Percentiles rank a stretch among this genome's conserved stretches.
Evolutionary conservation across 2,113 vertebrate species (phyloP).

Genomic region (Myxocyprinus asiaticus): DNA sequence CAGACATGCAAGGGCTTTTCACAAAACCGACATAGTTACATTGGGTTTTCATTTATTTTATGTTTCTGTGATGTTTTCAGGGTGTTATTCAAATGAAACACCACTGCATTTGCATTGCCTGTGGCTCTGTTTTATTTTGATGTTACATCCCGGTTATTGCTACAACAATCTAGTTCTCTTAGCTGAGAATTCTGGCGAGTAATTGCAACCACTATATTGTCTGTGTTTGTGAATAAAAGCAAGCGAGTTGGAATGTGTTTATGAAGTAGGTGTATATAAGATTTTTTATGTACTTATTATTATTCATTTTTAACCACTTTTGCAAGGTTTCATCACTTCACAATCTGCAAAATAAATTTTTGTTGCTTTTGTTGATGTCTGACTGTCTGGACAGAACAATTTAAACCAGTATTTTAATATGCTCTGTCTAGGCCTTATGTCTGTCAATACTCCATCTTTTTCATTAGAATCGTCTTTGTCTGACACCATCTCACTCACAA

Average conservation of each 20-base stretch:
- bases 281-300: not conserved
- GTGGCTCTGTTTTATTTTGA: conserved; percentile 25
- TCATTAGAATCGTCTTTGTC: too few relatives aligned
- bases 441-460: not conserved
- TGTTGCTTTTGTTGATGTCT: conserved; percentile 4
- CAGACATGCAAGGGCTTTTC: not conserved
- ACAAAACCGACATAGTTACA: conserved; percentile 24
- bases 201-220: conserved; percentile 22
- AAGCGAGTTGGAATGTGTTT: not conserved
- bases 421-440: too few relatives aligned
- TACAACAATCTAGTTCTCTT: conserved; percentile 32
- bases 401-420: not conserved
- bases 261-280: not conserved
- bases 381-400: conserved; percentile 2
- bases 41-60: conserved; percentile 15
- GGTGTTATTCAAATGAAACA: conserved; percentile 33
- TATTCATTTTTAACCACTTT: not conserved
- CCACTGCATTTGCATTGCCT: conserved; percentile 23
- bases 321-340: too few relatives aligned
- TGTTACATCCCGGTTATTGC: conserved; percentile 9
- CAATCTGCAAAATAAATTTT: too few relatives aligned
- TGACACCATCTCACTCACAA: not conserved
- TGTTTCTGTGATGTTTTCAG: conserved; percentile 11
- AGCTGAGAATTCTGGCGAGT: not conserved
- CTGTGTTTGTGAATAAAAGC: conserved; percentile 14